Base-by-base conservation (phyloP, 2,888 invertebrate species). In the Amblyteles armatorius region DNA sequence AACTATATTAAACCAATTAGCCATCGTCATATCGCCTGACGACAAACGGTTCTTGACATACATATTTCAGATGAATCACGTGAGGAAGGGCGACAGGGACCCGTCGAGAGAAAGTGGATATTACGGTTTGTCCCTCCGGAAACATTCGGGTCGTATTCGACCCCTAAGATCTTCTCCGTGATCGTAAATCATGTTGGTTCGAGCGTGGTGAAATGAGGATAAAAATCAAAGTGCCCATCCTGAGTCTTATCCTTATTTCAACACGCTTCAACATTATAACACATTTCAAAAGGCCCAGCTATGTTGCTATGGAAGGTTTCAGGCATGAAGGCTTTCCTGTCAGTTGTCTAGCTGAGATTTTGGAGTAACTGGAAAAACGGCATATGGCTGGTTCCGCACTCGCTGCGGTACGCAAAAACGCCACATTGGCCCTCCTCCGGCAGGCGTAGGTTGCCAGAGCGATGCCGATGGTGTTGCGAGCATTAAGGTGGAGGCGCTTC, bases 1-100 rank as follows among this genome's bases (percentile, higher is more conserved):
- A 73, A 78, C 67, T 72, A 57, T 60, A 84, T 84, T 77, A 71
- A 79, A 79, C 60, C 79, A 83, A 84, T 84, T 80, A 80, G 76
- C 57, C 60, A 76, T 13, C 67, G 48, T 50, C 76, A 11, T 65
- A 77, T 80, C 77, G 50, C 9, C n/a, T 29, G 26, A 72, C 4
- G 50, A 29, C 67, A 72, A 84, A 76, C 19, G 48, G 11, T 71
- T 65, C 67, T 29, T 48, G 60, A 67, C 65, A 67, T 72, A 67
- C 48, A 72, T 72, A 74, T 65, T 65, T 79, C 44, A 63, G 9
- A 40, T 52, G 40, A 73, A 73, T 65, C n/a, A 26, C 40, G 16
- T 44, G 44, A n/a, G 67, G 60, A 52, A 65, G 29, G 29, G 63
- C 29, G 63, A 63, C 63, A 44, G 67, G 36, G n/a, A 50, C 26